Conservation (phyloP, 2,113 vertebrate species). For the Hyaena hyaena region DNA sequence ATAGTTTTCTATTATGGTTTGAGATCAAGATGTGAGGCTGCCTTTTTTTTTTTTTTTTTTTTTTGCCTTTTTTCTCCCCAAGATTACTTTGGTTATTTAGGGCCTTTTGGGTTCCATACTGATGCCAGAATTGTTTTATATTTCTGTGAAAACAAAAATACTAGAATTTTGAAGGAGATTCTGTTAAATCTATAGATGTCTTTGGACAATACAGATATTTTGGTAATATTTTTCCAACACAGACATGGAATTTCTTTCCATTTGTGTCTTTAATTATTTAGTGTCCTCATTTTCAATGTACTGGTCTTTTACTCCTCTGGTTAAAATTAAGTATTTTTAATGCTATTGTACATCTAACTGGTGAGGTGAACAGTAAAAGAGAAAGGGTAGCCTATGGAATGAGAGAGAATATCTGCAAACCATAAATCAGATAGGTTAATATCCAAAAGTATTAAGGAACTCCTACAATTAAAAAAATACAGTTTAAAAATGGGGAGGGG, state of each 20-base stretch:
- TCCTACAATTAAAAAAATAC: background rate
- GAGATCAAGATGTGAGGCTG: background rate
- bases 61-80: background rate
- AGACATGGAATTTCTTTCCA: background rate
- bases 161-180: background rate
- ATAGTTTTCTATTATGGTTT: background rate
- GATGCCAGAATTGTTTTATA: background rate
- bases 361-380: background rate
- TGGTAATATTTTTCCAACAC: background rate
- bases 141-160: background rate
- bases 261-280: background rate
- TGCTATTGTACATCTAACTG: background rate
- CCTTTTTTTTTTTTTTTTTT: too few species aligned
- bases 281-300: background rate
- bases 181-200: background rate
- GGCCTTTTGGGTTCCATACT: background rate
- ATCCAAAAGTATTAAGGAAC: background rate
- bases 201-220: background rate
- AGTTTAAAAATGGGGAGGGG: background rate
- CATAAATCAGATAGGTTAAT: background rate
- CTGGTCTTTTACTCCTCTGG: background rate
- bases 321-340: background rate
- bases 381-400: background rate
- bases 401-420: background rate
- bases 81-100: background rate